Conservation (phyloP, 1,140 invertebrate genomes). For the Hylaeus volcanicus region DNA sequence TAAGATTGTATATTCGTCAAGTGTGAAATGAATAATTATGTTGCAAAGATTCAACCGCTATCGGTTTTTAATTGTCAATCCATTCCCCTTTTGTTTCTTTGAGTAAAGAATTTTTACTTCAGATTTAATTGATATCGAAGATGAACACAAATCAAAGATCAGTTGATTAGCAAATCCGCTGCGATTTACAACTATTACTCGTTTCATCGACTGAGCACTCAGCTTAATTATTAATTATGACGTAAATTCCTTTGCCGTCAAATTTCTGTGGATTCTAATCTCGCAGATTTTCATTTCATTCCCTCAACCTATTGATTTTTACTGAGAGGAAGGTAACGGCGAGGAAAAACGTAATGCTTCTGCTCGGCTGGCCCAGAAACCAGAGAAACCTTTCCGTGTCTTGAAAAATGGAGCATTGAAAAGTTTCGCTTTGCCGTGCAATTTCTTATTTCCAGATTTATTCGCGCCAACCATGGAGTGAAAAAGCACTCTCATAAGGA, state of each 20-base stretch:
- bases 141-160: too few relatives aligned
- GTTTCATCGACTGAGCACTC: too few relatives aligned
- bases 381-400: constrained; percentile 1
- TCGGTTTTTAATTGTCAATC: too few relatives aligned
- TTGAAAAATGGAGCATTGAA: constrained; percentile 31
- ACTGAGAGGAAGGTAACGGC: not conserved
- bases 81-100: too few relatives aligned
- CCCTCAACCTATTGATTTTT: constrained; percentile 7
- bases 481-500: constrained; percentile 54
- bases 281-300: not conserved
- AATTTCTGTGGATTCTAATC: not conserved
- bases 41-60: too few relatives aligned
- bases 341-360: constrained; percentile 23
- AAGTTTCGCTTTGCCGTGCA: constrained; percentile 39
- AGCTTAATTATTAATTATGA: not conserved
- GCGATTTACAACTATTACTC: too few relatives aligned
- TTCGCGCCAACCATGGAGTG: constrained; percentile 1
- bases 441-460: constrained; percentile 41
- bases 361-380: constrained; percentile 4
- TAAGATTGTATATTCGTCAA: too few relatives aligned
- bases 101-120: too few relatives aligned
- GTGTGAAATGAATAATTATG: too few relatives aligned
- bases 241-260: not conserved
- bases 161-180: too few relatives aligned
- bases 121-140: too few relatives aligned